Evolutionary conservation across 2,113 vertebrate genomes (phyloP).

Genomic region (Cebidichthys violaceus): DNA sequence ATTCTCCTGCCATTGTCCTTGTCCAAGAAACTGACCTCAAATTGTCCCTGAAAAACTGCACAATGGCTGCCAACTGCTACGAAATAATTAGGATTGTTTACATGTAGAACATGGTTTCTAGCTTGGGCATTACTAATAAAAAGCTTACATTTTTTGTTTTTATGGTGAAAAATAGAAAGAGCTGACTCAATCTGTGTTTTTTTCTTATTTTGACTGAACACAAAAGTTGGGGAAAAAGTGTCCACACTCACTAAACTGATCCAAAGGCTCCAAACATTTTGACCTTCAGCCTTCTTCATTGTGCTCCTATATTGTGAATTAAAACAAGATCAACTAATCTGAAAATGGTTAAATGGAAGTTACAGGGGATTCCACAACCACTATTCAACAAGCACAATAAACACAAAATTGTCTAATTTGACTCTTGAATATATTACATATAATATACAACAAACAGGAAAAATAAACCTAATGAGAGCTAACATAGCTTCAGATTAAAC

Average conservation of each 20-base stretch:
- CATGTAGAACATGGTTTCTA: neutral
- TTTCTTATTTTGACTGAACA: neutral
- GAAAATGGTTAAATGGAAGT: neutral
- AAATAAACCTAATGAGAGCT: neutral
- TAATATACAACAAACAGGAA: neutral
- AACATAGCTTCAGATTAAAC: neutral
- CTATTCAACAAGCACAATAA: neutral
- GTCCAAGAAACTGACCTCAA: neutral
- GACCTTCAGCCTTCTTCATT: neutral
- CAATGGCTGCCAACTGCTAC: neutral
- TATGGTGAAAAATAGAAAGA: neutral
- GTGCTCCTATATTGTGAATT: neutral
- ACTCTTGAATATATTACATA: neutral
- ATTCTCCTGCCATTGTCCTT: neutral
- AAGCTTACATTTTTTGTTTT: neutral
- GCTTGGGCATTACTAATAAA: neutral
- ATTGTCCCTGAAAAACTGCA: neutral
- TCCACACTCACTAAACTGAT: neutral
- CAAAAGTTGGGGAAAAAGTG: neutral
- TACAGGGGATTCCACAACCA: neutral
- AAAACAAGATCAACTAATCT: neutral
- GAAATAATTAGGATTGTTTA: neutral
- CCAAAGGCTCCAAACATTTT: neutral
- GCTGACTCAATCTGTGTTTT: neutral
- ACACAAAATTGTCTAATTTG: neutral